Evolutionary conservation across 2,113 vertebrate genomes (phyloP).

Genomic region (Semnornis frantzii): DNA sequence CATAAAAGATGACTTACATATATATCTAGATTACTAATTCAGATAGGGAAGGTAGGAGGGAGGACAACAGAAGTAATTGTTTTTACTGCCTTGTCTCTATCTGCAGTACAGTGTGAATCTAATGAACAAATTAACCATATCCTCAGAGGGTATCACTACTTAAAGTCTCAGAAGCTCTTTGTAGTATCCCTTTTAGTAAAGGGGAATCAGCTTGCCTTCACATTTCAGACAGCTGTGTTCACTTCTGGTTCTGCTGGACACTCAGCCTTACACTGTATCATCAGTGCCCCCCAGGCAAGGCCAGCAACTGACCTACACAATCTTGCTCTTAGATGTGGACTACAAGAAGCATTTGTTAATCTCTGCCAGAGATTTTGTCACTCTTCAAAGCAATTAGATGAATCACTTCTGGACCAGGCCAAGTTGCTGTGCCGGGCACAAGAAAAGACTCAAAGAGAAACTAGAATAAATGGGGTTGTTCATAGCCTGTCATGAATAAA

Average conservation of each 20-base stretch:
- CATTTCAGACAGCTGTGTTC: background rate
- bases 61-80: background rate
- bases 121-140: background rate
- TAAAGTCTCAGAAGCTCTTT: background rate
- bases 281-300: background rate
- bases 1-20: background rate
- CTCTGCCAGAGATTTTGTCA: background rate
- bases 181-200: background rate
- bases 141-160: background rate
- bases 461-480: conserved; percentile 14
- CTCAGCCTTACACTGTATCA: background rate
- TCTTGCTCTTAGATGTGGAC: background rate
- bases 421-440: background rate
- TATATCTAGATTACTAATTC: background rate
- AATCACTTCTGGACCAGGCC: conserved; percentile 21
- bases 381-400: conserved; percentile 20
- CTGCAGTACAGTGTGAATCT: background rate
- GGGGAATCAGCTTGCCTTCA: accelerated
- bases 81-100: background rate
- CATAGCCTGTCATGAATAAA: conserved; percentile 30
- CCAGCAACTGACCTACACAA: background rate
- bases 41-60: background rate
- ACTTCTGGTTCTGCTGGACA: background rate
- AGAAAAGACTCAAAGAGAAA: conserved; percentile 27
- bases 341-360: conserved; percentile 10